Evolutionary conservation across 2,797 vertebrate genomes (phyloP).

Genomic region (Bufotes viridis): DNA sequence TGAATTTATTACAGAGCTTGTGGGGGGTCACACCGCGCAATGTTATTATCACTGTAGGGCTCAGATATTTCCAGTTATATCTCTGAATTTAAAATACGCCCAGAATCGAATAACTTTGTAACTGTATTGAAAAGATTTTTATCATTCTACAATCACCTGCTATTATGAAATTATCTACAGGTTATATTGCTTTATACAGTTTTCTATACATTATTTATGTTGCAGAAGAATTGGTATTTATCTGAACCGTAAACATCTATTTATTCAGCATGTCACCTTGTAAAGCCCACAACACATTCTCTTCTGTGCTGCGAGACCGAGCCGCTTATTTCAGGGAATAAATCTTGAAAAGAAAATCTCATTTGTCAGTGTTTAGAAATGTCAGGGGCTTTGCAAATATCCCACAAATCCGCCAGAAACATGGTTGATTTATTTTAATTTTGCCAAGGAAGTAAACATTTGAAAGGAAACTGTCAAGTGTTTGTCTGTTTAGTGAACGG

Average conservation of each 20-base stretch:
- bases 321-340: conserved; percentile 45
- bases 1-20: neutral
- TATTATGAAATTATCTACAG: neutral
- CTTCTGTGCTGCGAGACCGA: conserved; percentile 13
- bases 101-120: neutral
- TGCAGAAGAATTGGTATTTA: neutral
- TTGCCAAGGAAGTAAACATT: conserved; percentile 36
- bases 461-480: conserved; percentile 47
- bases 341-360: conserved; percentile 39
- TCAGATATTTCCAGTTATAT: too few species aligned
- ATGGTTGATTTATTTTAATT: conserved; percentile 52
- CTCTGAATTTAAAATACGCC: neutral
- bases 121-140: neutral
- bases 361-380: conserved; percentile 55
- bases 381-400: conserved; percentile 53
- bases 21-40: neutral
- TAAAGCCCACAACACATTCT: conserved; percentile 5
- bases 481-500: conserved; percentile 39
- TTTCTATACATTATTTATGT: conserved; percentile 16
- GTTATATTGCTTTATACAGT: neutral
- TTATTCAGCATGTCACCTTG: conserved; percentile 31
- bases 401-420: conserved; percentile 47
- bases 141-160: neutral
- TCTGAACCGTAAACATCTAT: conserved; percentile 5
- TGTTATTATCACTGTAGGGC: neutral